These are phyloP conservation scores for Ginglymostoma cirratum DNA, from an alignment of 2,113 vertebrate species.

Conservation along the genomic window DNA sequence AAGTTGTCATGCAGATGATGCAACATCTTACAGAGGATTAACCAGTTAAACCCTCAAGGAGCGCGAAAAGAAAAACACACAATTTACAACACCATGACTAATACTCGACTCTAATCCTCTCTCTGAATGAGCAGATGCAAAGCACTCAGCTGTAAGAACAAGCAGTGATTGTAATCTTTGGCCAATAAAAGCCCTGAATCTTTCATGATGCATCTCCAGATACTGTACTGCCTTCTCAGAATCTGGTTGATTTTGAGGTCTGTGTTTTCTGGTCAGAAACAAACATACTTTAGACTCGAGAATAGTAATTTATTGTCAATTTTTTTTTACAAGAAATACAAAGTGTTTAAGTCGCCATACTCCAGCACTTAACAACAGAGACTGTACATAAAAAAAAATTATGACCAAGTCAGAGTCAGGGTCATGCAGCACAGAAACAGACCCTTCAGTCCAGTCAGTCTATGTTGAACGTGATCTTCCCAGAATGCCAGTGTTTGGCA, in stretches of 20 bases:
- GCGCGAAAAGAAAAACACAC: background rate
- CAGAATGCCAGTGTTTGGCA: too few species aligned
- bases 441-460: too few species aligned
- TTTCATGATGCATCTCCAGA: background rate
- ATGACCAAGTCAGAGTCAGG: too few species aligned
- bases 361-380: too few species aligned
- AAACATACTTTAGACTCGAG: background rate
- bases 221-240: background rate
- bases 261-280: background rate
- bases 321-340: too few species aligned
- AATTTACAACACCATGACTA: background rate
- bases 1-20: background rate
- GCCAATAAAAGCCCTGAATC: background rate
- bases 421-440: too few species aligned
- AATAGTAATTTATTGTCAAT: too few species aligned
- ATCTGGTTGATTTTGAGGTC: background rate
- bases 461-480: too few species aligned
- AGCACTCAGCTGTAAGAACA: background rate
- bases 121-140: background rate
- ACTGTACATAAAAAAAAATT: too few species aligned
- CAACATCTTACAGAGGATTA: background rate
- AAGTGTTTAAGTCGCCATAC: too few species aligned
- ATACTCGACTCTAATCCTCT: background rate
- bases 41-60: background rate
- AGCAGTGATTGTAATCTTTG: background rate